Base-by-base conservation (phyloP, 2,113 vertebrate species). In the Puma concolor region DNA sequence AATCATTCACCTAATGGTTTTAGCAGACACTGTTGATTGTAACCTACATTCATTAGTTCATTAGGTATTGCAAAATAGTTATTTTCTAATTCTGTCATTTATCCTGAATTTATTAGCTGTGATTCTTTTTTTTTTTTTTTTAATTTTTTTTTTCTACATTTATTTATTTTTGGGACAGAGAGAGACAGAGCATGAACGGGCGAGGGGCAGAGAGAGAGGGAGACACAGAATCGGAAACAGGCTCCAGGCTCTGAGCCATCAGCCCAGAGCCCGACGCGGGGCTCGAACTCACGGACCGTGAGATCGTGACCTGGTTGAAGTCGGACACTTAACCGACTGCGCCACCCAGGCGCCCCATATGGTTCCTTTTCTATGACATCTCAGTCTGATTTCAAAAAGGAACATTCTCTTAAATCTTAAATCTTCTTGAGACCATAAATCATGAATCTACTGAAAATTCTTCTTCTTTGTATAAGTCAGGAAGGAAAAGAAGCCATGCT, bases 61-160 rank as follows among this genome's bases (percentile, higher is more conserved):
- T 92, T 91, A 84, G 36, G 38, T 82, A 79, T 69, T 96, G 2
- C 41, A 91, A 93, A 87, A 90, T 36, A 57, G 12, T 44, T 9
- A 52, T 96, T 96, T 95, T 90, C 38, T 87, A 95, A 96, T 93
- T 96, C 71, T 92, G 3, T 94, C 63, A 84, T 95, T 86, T 95
- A 31, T 94, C n/a, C 25, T 95, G 29, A 21, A 44, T 81, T 27
- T 86, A 88, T 96, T 96, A 71, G 14, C 72, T 76, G 23, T n/a
- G n/a, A n/a, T n/a, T n/a, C 11, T 91, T 95, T 89, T 71, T n/a
- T n/a, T n/a, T n/a, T n/a, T n/a, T n/a, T n/a, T n/a, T n/a, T n/a
- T n/a, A n/a, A n/a, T n/a, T n/a, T n/a, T n/a, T n/a, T n/a, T n/a
- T n/a, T n/a, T n/a, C n/a, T n/a, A n/a, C n/a, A n/a, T n/a, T n/a